Conservation (phyloP, 2,113 vertebrate genomes). For the Sceloporus tristichus region DNA sequence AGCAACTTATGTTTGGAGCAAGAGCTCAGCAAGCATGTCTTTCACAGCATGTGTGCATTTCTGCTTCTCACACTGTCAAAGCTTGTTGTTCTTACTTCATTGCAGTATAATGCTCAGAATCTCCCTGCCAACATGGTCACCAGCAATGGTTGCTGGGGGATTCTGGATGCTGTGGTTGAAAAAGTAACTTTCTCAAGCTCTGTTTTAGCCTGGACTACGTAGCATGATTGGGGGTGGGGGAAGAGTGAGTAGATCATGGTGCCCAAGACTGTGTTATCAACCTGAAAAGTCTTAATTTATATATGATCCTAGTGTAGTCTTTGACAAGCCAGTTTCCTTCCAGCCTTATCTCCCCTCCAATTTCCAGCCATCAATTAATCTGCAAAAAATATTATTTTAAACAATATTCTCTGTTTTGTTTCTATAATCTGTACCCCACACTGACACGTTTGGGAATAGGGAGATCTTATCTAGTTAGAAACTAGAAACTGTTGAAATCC, state of each 20-base stretch:
- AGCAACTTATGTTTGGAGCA: not conserved
- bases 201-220: not conserved
- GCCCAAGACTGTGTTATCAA: not conserved
- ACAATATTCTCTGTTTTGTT: not conserved
- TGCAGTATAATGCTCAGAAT: too few relatives aligned
- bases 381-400: not conserved
- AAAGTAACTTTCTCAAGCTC: too few relatives aligned
- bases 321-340: not conserved
- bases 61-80: too few relatives aligned
- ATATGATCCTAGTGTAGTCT: not conserved
- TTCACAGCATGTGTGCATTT: too few relatives aligned
- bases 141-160: too few relatives aligned
- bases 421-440: too few relatives aligned
- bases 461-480: too few relatives aligned
- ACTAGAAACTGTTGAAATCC: too few relatives aligned
- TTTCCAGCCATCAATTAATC: not conserved
- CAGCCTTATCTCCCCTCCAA: not conserved
- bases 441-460: not conserved
- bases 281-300: not conserved
- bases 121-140: too few relatives aligned
- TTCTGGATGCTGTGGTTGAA: too few relatives aligned
- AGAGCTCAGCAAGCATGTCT: not conserved
- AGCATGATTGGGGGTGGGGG: not conserved
- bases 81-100: too few relatives aligned
- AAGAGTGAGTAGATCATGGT: not conserved